Conservation (phyloP, 2,113 vertebrate species). For the Haliaeetus leucogaster region DNA sequence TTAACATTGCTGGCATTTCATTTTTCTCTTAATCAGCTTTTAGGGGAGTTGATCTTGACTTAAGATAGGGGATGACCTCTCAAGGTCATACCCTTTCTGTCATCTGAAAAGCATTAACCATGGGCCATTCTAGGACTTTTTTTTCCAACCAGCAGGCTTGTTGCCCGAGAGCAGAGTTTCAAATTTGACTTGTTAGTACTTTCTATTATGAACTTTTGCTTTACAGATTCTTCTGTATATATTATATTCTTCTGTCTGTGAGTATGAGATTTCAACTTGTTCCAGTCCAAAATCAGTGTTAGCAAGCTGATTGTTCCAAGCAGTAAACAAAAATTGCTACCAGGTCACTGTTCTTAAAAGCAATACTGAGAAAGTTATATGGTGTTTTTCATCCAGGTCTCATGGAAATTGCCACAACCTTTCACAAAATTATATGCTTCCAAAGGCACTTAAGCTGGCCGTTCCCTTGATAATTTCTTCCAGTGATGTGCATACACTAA, state of each 20-base stretch:
- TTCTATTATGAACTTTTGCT: not conserved
- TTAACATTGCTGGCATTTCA: conserved; percentile 40
- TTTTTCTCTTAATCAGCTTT: conserved; percentile 53
- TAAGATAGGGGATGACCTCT: conserved; percentile 55
- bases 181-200: not conserved
- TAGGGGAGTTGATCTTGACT: conserved; percentile 44
- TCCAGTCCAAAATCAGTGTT: not conserved
- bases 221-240: not conserved
- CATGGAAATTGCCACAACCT: not conserved
- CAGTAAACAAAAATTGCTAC: not conserved
- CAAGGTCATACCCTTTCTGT: conserved; percentile 43
- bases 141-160: not conserved
- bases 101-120: conserved; percentile 50
- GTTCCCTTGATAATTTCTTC: not conserved
- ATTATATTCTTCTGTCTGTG: not conserved
- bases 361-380: not conserved
- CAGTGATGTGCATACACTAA: not conserved
- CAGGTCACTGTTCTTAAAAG: not conserved
- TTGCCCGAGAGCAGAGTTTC: not conserved
- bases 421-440: not conserved
- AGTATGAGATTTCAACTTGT: not conserved
- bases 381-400: not conserved
- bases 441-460: not conserved
- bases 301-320: not conserved
- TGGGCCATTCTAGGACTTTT: not conserved